These are phyloP conservation scores for Camponotus pennsylvanicus DNA, from an alignment of 1,140 invertebrate species.

Conservation along the genomic window DNA sequence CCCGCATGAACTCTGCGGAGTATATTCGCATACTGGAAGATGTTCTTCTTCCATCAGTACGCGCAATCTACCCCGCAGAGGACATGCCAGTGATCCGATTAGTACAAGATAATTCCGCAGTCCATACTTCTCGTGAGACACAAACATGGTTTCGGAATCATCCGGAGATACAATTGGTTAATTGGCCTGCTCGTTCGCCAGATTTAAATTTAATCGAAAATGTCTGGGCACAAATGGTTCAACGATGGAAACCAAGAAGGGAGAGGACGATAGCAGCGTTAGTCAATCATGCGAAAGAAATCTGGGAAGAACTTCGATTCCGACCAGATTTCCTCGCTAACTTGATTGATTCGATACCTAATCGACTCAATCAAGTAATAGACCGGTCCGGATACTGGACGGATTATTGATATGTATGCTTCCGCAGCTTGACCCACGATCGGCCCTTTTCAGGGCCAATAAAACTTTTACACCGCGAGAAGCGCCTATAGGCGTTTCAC, in stretches of 20 bases:
- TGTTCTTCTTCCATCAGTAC: background rate
- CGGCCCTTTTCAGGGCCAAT: no score
- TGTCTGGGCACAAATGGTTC: background rate
- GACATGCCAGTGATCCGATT: background rate
- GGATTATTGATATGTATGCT: no score
- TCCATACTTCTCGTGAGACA: background rate
- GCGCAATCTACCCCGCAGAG: background rate
- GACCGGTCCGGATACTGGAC: no score
- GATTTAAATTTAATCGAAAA: background rate
- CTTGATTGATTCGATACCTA: background rate
- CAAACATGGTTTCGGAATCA: conserved; percentile 2
- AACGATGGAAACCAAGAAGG: background rate
- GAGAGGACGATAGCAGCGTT: background rate
- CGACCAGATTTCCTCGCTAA: background rate
- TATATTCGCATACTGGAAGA: conserved; percentile 5
- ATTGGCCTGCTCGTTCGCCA: conserved; percentile 21
- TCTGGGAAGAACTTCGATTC: conserved; percentile 10
- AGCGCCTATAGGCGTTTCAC: no score
- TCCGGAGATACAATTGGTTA: conserved; percentile 9
- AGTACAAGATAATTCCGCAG: background rate
- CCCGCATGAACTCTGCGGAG: background rate
- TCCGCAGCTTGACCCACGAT: no score
- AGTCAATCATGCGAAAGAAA: background rate
- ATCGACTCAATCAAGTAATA: no score
- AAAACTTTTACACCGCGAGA: no score